phyloP scores from a whole-genome alignment of 2,888 invertebrate genomes.

The Netelia inedita region DNA sequence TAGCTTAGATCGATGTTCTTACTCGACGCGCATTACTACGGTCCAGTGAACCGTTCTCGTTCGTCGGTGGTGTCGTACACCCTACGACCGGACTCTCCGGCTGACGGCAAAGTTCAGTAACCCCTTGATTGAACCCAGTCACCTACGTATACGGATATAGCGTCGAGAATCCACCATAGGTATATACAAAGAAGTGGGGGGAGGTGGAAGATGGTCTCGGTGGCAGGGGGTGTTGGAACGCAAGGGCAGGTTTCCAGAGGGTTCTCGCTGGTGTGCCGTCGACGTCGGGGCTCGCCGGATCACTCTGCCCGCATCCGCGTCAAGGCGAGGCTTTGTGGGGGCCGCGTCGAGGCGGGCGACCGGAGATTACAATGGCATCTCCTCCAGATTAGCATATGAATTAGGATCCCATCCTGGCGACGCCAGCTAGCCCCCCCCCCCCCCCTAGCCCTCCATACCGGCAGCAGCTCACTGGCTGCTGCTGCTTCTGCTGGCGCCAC shows the following conservation, averaged over 20 bases:
- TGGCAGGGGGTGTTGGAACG: constrained; percentile 11
- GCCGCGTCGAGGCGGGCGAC: constrained; percentile 80
- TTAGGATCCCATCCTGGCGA: constrained; percentile 79
- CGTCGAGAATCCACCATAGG: constrained; percentile 75
- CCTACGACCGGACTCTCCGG: constrained; percentile 56
- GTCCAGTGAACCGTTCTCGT: constrained; percentile 12
- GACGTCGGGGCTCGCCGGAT: constrained; percentile 75
- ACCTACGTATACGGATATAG: constrained; percentile 75
- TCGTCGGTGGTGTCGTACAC: constrained; percentile 10
- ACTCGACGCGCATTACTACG: not conserved
- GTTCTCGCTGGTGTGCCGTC: constrained; percentile 54
- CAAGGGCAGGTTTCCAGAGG: constrained; percentile 54
- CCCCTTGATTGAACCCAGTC: constrained; percentile 79
- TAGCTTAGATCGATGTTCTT: constrained; percentile 32
- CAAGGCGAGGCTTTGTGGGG: constrained; percentile 83
- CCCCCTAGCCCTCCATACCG: constrained; percentile 45
- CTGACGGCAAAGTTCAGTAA: constrained; percentile 78
- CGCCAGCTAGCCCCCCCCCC: constrained; percentile 49
- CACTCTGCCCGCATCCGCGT: constrained; percentile 81
- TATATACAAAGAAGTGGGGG: constrained; percentile 72
- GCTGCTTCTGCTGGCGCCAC: constrained; percentile 47
- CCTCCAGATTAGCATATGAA: constrained; percentile 85
- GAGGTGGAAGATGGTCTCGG: constrained; percentile 31
- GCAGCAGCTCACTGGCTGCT: constrained; percentile 56
- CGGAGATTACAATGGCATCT: constrained; percentile 85